Percentiles rank a stretch among this genome's conserved stretches.
Conservation (phyloP, 2,888 invertebrate species). For the Microctonus brassicae region DNA sequence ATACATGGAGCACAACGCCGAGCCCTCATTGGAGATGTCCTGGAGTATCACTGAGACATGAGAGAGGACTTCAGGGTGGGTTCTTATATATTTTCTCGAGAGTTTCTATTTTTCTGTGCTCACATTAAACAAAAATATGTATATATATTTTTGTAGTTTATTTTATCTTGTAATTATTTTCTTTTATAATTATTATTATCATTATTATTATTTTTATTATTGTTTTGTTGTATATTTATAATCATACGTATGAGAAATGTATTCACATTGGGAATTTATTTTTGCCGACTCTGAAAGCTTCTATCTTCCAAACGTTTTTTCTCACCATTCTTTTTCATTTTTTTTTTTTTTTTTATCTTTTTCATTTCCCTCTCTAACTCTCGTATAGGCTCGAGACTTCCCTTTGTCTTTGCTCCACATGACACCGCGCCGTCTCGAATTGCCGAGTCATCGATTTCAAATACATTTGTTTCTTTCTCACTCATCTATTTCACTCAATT, state of each 20-base stretch:
- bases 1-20: slow-evolving; percentile 30
- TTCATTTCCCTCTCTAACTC: background rate
- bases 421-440: background rate
- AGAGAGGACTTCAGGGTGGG: slow-evolving; percentile 61
- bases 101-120: slow-evolving; percentile 15
- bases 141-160: background rate
- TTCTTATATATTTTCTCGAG: slow-evolving; percentile 33
- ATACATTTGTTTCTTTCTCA: background rate
- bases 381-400: background rate
- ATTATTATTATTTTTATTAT: background rate
- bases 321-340: background rate
- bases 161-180: slow-evolving; percentile 10
- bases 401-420: background rate
- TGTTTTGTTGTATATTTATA: background rate
- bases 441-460: slow-evolving; percentile 11
- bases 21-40: slow-evolving; percentile 49
- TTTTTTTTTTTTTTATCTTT: background rate
- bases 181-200: too few relatives aligned
- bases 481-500: background rate
- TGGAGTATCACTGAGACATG: slow-evolving; percentile 62
- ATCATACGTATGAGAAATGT: background rate
- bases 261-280: background rate
- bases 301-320: background rate
- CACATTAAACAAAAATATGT: background rate
- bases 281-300: background rate